Evolutionary conservation across 2,888 invertebrate species (phyloP), one percentile per base, ranked within the genome.

Genomic region (Mesorhabditis sp.): DNA sequence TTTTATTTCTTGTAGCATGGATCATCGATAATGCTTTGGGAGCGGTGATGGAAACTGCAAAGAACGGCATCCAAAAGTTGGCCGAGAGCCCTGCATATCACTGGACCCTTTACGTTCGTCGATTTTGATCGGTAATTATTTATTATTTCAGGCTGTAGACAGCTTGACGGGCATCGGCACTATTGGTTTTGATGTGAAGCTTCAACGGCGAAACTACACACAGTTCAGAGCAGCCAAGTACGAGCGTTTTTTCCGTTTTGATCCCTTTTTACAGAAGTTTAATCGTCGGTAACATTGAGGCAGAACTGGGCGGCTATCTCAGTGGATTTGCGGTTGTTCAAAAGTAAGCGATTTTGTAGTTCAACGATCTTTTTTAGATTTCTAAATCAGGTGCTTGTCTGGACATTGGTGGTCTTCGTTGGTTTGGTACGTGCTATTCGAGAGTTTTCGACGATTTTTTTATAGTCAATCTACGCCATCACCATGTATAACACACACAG

Each of bases 11-110:
- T 28, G 28, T 50, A 50, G 58, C 58, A 13, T 50, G 58, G 58
- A n/a, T 50, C 58, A 50, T 50, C 58, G 58, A 50, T 50, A n/a
- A n/a, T n/a, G 58, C 58, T 10, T 50, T 50, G 58, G 58, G 58
- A n/a, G 58, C 58, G 58, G n/a, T 50, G 58, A 13, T 50, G n/a
- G 58, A 50, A 50, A 50, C n/a, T 10, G 58, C 58, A n/a, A 50
- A 50, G n/a, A n/a, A 13, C 58, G 58, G 58, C 10, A n/a, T 50
- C 10, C 7, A 50, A n/a, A 50, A 50, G n/a, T 50, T 50, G n/a
- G 7, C 58, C 58, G 58, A 50, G n/a, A 13, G 10, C 10, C 7
- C 7, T 13, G 7, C 10, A n/a, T 50, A 50, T 50, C 58, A 50
- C n/a, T 50, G 58, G 58, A 50, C 58, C 7, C 7, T 50, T 50